Evolutionary conservation across 2,113 vertebrate genomes (phyloP), one percentile per base, ranked within the genome.

Genomic region (Ginglymostoma cirratum): DNA sequence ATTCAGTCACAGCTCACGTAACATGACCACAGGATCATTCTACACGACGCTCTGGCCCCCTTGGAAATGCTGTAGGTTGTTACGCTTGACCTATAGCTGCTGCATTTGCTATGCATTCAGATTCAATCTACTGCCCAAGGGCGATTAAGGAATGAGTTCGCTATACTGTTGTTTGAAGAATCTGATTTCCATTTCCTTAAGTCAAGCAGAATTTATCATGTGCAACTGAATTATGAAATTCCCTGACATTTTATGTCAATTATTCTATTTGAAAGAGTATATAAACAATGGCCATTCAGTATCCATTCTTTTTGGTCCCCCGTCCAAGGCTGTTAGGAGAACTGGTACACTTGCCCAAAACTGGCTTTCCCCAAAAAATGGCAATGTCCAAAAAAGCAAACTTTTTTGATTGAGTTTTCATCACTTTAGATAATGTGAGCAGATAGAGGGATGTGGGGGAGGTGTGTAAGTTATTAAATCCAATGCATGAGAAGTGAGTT

Each of bases 201-300:
- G 80, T 83, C 45, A 89, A 89, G 55, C 27, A 55, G 86, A 48
- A 89, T 90, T 90, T 55, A 90, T 90, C 87, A 65, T 61, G 61
- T 65, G 15, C 30, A 14, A n/a, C 87, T 61, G 52, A 90, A 90
- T 4, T 61, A n/a, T 90, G 23, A 52, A 89, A 14, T 52, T 89
- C 48, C 24, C 52, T 89, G 87, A 90, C 52, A n/a, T n/a, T 90
- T 90, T 90, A 24, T 27, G 2, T 65, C 30, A 90, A 90, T 90
- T 90, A 65, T 61, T 65, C 27, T n/a, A 90, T 65, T 90, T 55
- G 87, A 5, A 1, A 65, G 23, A 65, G 4, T 45, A 19, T 34
- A 61, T 61, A 34, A 90, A 90, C 52, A 90, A 14, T n/a, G 30
- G 48, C 87, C 52, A 17, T 55, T 90, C 30, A n/a, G 61, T 90